phyloP scores from a whole-genome alignment of 2,113 vertebrate genomes.

The Amphiprion ocellaris region DNA sequence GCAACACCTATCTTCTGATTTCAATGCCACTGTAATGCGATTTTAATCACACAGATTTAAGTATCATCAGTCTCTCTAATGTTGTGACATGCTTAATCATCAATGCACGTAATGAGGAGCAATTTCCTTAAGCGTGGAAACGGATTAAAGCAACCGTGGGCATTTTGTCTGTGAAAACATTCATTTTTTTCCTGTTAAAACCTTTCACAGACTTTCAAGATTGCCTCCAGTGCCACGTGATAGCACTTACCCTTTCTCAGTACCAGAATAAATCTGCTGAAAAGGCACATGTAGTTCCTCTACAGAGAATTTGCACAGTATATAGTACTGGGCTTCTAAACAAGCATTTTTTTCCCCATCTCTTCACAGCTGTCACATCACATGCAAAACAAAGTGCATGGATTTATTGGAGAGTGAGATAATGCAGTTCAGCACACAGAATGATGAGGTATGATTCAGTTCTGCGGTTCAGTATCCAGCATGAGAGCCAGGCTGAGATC shows the following conservation, averaged over 20 bases:
- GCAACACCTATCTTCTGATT: slow-evolving; percentile 40
- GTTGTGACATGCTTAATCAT: slow-evolving; percentile 19
- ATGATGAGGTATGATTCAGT: slow-evolving; percentile 53
- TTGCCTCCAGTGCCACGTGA: not conserved
- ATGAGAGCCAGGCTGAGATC: slow-evolving; percentile 30
- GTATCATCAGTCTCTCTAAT: slow-evolving; percentile 72
- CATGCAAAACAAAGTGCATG: not conserved
- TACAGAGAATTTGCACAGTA: not conserved
- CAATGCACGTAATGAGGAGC: slow-evolving; percentile 15
- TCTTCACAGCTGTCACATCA: not conserved
- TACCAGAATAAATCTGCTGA: slow-evolving; percentile 1
- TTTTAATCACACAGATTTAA: slow-evolving; percentile 70
- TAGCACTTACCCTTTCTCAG: slow-evolving; percentile 8
- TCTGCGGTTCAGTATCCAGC: slow-evolving; percentile 29
- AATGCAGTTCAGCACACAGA: slow-evolving; percentile 9
- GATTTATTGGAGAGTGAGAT: not conserved
- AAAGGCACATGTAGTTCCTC: not conserved
- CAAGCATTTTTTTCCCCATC: not conserved
- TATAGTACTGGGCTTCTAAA: not conserved
- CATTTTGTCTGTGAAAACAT: not conserved
- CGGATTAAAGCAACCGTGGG: not conserved
- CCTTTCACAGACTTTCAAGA: not conserved
- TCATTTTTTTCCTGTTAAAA: not conserved
- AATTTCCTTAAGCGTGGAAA: slow-evolving; percentile 12
- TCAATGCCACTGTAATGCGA: slow-evolving; percentile 69